Evolutionary conservation across 2,888 invertebrate species (phyloP), one percentile per base, ranked within the genome.

Genomic region (Drosophila hawaiiensis): DNA sequence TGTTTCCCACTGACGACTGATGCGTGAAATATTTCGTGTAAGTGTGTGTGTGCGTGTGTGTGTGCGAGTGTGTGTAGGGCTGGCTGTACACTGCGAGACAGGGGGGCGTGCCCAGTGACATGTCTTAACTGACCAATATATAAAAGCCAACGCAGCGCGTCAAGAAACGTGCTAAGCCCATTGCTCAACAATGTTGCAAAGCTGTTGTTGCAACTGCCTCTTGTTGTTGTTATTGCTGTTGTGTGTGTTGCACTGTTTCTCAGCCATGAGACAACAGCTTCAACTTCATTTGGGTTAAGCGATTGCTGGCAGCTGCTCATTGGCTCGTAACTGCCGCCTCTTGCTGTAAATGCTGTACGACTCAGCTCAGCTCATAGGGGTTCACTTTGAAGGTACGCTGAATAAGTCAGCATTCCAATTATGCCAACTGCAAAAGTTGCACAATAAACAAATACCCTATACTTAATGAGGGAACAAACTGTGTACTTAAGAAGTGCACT

Each of bases 101-200:
- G 68, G 39, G 82, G 68, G 84, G 85, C 85, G 88, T 85, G 88
- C 67, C 78, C 83, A 90, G 89, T 84, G 90, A 90, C 85, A 90
- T 76, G 85, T 80, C 88, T 82, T 80, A 82, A 88, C 84, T 89
- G 85, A 82, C 90, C 90, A 89, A 85, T 89, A 79, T 79, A 75
- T 79, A 85, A 83, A 82, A 73, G 75, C 73, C 80, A 77, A 75
- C 66, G 72, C 81, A 87, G 55, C 70, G 63, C 75, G 59, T 78
- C 78, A 78, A 66, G 39, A n/a, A 39, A 39, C 39, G 66, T 61
- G 78, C 70, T 67, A 77, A 64, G 68, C 67, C 67, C 72, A 66
- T 72, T 76, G 68, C 64, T 43, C 68, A 59, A 78, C 75, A 72
- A 66, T 72, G 78, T 78, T 78, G 78, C 78, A 71, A 37, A 41